Evolutionary conservation across 2,888 invertebrate species (phyloP), one percentile per base, ranked within the genome.

Genomic region (Drosophila neotestacea): DNA sequence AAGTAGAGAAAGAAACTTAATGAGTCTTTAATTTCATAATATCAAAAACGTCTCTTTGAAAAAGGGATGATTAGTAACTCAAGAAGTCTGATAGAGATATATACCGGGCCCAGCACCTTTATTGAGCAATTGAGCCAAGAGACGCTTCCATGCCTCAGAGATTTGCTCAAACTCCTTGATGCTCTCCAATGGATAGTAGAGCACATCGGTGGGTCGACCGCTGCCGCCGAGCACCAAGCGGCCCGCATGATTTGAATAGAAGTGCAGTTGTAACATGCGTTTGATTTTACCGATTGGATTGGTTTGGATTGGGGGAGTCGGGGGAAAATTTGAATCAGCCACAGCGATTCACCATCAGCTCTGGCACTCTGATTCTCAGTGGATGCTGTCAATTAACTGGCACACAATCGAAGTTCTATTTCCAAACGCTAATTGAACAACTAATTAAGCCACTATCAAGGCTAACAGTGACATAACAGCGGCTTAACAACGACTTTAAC

Each of bases 151-250:
- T 66, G 95, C 95, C 80, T 95, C 95, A 83, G 96, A 95, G 84
- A 96, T 94, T 77, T 95, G 94, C 91, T 96, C 97, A 93, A 97
- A 97, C 93, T 97, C 97, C 94, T 96, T 96, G 93, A 97, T 97
- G 92, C 96, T 95, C 92, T 96, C 96, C 92, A 96, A 93, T 80
- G 96, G 95, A 93, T 96, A 96, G 89, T 96, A 96, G 59, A 84
- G 88, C 36, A 85, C 78, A 55, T 92, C 92, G 59, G 81, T 73
- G 62, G 83, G 81, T 50, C 90, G 89, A 58, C 84, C 79, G 52
- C 78, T 76, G 61, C 89, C 88, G 93, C 94, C 94, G 92, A 94
- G 92, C 65, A 94, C 93, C 91, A 96, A 94, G 82, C 93, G 93
- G 92, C 95, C 94, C 92, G 95, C 95, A 93, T 95, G 94, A 94